These are phyloP conservation scores for Crotalus helleri DNA, from an alignment of 2,113 vertebrate genomes.

Conservation along the genomic window DNA sequence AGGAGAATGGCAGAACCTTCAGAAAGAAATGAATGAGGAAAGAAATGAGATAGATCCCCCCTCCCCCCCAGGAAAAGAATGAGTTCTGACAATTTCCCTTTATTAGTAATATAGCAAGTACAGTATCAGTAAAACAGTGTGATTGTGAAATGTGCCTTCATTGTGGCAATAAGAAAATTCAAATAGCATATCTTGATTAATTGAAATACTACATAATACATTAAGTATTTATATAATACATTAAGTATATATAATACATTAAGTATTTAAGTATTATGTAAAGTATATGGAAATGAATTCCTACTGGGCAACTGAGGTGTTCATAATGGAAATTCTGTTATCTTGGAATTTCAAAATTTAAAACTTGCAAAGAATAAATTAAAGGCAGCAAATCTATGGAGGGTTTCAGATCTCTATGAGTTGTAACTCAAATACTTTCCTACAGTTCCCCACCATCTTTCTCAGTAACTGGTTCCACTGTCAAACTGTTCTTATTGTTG, in stretches of 20 bases:
- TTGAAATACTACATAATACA: background rate
- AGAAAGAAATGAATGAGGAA: too few relatives aligned
- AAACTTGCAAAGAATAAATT: background rate
- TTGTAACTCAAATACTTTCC: background rate
- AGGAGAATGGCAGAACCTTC: too few relatives aligned
- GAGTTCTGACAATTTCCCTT: background rate
- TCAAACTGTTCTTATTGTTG: background rate
- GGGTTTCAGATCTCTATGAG: background rate
- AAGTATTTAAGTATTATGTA: background rate
- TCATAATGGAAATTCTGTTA: background rate
- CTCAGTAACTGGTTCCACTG: background rate
- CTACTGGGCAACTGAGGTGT: background rate
- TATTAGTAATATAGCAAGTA: background rate
- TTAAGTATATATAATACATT: background rate
- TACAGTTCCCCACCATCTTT: background rate
- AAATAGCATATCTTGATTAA: background rate
- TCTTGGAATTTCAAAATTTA: background rate
- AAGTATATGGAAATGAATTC: background rate
- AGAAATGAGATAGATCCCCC: too few relatives aligned
- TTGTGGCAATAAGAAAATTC: background rate
- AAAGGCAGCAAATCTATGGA: background rate
- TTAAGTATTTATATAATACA: background rate
- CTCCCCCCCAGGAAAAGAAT: too few relatives aligned
- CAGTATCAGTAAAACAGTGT: background rate
- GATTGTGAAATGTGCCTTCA: background rate